Evolutionary conservation across 2,888 invertebrate species (phyloP).

Genomic region (Petrolisthes manimaculis): DNA sequence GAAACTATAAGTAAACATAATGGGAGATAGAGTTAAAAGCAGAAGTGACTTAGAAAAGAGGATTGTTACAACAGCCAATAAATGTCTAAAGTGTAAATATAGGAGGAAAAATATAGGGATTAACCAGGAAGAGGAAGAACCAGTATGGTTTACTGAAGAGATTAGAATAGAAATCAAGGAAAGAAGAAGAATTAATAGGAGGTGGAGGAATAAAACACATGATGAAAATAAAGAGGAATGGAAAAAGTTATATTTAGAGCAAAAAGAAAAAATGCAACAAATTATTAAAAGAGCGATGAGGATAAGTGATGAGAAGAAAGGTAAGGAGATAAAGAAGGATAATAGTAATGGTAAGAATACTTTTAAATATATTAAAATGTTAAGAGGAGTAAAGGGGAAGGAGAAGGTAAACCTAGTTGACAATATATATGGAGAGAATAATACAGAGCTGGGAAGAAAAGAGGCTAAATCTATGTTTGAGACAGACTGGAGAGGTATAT

Average conservation of each 20-base stretch:
- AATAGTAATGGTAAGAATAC: conserved; percentile 14
- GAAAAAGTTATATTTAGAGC: background rate
- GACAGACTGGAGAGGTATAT: background rate
- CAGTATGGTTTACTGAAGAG: no score
- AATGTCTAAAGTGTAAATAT: no score
- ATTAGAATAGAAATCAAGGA: no score
- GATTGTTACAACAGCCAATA: no score
- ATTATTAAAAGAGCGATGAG: background rate
- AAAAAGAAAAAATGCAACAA: background rate
- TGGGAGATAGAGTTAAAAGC: no score
- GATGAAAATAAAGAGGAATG: background rate
- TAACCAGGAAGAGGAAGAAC: no score
- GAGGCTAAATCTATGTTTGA: no score
- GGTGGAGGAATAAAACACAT: background rate
- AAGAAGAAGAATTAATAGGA: background rate
- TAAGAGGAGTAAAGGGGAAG: background rate
- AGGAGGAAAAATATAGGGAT: no score
- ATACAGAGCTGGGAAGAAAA: no score
- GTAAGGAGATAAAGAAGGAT: background rate
- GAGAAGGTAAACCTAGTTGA: no score
- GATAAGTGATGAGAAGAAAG: conserved; percentile 4
- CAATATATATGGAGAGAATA: no score
- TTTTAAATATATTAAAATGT: conserved; percentile 11
- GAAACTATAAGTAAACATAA: background rate
- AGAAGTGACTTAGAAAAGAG: no score